A percentile compares a stretch with the other conserved stretches of the same genome.
Evolutionary conservation across 1,140 invertebrate genomes (phyloP).

Genomic region (Maniola jurtina): DNA sequence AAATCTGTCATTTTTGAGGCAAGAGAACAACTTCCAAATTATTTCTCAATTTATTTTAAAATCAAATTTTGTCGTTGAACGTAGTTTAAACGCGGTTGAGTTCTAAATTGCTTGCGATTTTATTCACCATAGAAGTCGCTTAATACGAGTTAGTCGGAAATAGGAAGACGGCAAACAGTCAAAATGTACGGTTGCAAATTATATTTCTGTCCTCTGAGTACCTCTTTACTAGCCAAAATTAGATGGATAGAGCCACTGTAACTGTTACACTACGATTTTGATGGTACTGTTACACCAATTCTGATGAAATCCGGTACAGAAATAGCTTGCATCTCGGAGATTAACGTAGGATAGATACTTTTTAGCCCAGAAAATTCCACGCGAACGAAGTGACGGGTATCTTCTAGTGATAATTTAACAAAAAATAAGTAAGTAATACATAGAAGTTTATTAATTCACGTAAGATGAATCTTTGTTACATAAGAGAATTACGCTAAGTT

Average conservation of each 20-base stretch:
- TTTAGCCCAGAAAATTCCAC: no score
- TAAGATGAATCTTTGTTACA: no score
- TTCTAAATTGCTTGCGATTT: slow-evolving; percentile 24
- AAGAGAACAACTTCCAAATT: not conserved
- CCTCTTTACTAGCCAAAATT: not conserved
- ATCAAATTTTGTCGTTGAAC: not conserved
- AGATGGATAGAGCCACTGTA: no score
- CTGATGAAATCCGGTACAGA: no score
- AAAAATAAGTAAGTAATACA: no score
- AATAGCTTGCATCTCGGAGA: not conserved
- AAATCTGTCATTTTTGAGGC: slow-evolving; percentile 1
- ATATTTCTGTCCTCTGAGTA: not conserved
- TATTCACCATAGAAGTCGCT: slow-evolving; percentile 22
- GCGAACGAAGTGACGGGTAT: no score
- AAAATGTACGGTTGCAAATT: slow-evolving; percentile 15
- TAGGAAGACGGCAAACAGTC: slow-evolving; percentile 26
- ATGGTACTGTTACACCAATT: no score
- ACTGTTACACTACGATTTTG: no score
- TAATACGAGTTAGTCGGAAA: slow-evolving; percentile 33
- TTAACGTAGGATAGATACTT: not conserved
- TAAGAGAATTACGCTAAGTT: no score
- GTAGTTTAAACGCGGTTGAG: slow-evolving; percentile 16
- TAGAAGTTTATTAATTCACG: no score
- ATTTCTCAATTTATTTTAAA: slow-evolving; percentile 3
- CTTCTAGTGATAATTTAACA: no score